Conservation (phyloP, 2,797 vertebrate species). For the Phrynocephalus guinanensis region DNA sequence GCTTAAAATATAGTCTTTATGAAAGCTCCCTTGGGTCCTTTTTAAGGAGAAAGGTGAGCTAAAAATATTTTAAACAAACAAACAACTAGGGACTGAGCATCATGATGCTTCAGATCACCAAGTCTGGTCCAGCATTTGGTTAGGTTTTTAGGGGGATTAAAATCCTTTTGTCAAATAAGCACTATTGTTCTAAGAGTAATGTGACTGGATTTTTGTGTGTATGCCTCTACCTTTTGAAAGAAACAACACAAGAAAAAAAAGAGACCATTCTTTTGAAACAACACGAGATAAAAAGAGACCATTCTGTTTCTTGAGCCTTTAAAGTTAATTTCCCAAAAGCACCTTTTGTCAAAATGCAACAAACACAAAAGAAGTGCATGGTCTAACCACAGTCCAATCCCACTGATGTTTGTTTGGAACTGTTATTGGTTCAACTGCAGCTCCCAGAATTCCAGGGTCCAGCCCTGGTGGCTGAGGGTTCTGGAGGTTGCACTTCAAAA, state of each 20-base stretch:
- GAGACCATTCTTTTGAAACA: neutral
- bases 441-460: neutral
- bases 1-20: too few relatives aligned
- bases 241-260: neutral
- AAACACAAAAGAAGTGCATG: neutral
- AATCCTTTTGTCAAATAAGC: conserved; percentile 29
- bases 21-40: too few relatives aligned
- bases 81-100: too few relatives aligned
- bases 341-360: neutral
- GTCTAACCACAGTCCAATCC: neutral
- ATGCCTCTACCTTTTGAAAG: neutral
- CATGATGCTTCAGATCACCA: too few relatives aligned
- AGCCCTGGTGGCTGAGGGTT: neutral
- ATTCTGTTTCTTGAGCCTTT: neutral
- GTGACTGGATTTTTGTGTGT: conserved; percentile 11
- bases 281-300: neutral
- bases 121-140: too few relatives aligned
- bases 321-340: conserved; percentile 1
- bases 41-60: too few relatives aligned
- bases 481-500: neutral
- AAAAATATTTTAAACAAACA: too few relatives aligned
- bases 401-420: neutral
- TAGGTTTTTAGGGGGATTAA: too few relatives aligned
- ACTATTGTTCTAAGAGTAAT: conserved; percentile 47
- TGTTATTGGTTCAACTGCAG: neutral